These are phyloP conservation scores for Oscheius sp. DNA, from an alignment of 2,888 invertebrate species.

Conservation along the genomic window DNA sequence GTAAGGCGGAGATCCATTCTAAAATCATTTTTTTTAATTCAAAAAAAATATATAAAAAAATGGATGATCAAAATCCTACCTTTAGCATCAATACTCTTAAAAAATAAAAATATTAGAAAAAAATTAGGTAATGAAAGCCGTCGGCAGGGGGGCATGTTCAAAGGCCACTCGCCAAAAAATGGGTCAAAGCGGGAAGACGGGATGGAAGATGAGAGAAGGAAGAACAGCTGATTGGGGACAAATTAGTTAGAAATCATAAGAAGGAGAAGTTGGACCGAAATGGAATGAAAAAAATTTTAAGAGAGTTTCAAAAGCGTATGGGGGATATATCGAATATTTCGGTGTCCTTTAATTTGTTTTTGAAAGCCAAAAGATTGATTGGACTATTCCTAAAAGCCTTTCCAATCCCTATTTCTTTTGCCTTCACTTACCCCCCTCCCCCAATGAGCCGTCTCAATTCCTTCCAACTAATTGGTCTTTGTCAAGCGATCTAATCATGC, in stretches of 20 bases:
- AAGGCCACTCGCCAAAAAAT: neutral
- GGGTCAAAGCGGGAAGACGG: slow-evolving; percentile 22
- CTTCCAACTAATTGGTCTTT: neutral
- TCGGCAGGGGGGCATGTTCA: slow-evolving; percentile 14
- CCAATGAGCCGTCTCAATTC: neutral
- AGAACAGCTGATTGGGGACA: too few species aligned
- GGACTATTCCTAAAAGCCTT: neutral
- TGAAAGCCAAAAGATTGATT: too few species aligned
- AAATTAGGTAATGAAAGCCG: slow-evolving; percentile 13
- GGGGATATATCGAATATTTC: too few species aligned
- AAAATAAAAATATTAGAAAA: neutral
- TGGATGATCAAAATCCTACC: neutral
- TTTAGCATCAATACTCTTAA: neutral
- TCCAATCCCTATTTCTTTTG: too few species aligned
- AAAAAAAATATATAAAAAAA: neutral
- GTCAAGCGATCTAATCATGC: slow-evolving; percentile 15
- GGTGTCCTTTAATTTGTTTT: too few species aligned
- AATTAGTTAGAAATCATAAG: too few species aligned
- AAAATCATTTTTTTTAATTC: neutral
- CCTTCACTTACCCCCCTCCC: neutral
- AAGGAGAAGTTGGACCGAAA: too few species aligned
- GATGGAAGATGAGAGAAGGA: neutral
- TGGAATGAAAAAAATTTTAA: too few species aligned
- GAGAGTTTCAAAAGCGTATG: too few species aligned
- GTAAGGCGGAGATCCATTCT: slow-evolving; percentile 15